phyloP scores from a whole-genome alignment of 2,113 vertebrate genomes.

The Pogona vitticeps region DNA sequence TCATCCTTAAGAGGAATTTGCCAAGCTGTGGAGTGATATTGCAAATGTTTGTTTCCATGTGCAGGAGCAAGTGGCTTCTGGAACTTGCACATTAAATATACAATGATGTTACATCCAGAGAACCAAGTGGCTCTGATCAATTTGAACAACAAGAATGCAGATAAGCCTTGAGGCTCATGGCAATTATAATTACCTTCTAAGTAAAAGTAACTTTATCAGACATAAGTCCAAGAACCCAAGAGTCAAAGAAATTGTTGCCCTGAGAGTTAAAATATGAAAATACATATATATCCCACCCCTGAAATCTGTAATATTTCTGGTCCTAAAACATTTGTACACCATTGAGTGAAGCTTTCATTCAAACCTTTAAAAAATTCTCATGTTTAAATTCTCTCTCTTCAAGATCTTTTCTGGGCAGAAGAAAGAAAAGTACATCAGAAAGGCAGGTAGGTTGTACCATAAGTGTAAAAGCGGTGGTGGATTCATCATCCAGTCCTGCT shows the following conservation, averaged over 20 bases:
- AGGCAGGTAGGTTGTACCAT: neutral
- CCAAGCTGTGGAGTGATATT: no score
- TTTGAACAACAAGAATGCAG: neutral
- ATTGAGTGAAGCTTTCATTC: neutral
- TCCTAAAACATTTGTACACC: neutral
- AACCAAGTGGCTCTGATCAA: neutral
- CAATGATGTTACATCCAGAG: neutral
- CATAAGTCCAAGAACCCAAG: neutral
- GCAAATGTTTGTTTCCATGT: neutral
- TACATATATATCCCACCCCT: neutral
- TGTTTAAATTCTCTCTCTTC: neutral
- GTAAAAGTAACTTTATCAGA: neutral
- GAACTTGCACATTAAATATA: neutral
- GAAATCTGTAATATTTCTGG: neutral
- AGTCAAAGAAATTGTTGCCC: neutral
- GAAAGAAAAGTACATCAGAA: neutral
- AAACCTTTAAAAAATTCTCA: neutral
- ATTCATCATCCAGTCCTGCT: neutral
- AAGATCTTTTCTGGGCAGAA: conserved; percentile 12
- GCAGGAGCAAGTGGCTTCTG: no score
- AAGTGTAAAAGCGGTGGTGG: neutral
- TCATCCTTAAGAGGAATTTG: no score
- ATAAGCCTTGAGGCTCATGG: neutral
- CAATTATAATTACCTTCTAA: neutral
- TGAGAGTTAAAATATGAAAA: neutral